Conservation (phyloP, 2,888 invertebrate genomes). For the Aplocera efformata region DNA sequence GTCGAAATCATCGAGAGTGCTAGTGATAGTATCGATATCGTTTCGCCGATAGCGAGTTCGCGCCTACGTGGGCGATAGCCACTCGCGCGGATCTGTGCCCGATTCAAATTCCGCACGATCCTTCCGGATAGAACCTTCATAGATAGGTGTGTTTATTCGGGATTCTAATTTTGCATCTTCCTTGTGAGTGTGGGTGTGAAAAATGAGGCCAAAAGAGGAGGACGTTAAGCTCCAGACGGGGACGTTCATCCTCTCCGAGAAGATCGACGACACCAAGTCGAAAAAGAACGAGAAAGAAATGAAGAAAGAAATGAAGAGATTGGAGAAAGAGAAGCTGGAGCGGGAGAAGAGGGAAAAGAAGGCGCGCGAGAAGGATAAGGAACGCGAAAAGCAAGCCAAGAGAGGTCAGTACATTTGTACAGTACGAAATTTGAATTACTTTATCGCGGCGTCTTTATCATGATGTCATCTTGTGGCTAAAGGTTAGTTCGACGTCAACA, state of each 20-base stretch:
- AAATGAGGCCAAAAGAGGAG: conserved; percentile 73
- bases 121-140: conserved; percentile 44
- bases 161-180: conserved; percentile 51
- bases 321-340: conserved; percentile 74
- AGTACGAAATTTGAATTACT: conserved; percentile 4
- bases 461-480: conserved; percentile 59
- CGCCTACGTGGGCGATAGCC: conserved; percentile 49
- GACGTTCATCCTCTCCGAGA: conserved; percentile 80
- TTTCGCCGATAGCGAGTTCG: conserved; percentile 59
- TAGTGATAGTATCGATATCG: conserved; percentile 65
- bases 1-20: conserved; percentile 57
- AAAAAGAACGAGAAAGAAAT: conserved; percentile 73
- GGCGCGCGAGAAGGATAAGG: conserved; percentile 74
- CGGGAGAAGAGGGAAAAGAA: conserved; percentile 75
- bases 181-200: conserved; percentile 42
- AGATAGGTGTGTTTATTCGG: conserved; percentile 54
- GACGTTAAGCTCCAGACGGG: conserved; percentile 69
- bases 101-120: conserved; percentile 54
- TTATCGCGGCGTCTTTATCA: conserved; percentile 16
- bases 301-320: conserved; percentile 75
- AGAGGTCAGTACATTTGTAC: conserved; percentile 51
- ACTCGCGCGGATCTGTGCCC: conserved; percentile 48
- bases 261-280: conserved; percentile 74
- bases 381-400: conserved; percentile 67
- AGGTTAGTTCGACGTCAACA: conserved; percentile 37